Conservation (phyloP, 2,797 vertebrate genomes). For the Bovichtus variegatus region DNA sequence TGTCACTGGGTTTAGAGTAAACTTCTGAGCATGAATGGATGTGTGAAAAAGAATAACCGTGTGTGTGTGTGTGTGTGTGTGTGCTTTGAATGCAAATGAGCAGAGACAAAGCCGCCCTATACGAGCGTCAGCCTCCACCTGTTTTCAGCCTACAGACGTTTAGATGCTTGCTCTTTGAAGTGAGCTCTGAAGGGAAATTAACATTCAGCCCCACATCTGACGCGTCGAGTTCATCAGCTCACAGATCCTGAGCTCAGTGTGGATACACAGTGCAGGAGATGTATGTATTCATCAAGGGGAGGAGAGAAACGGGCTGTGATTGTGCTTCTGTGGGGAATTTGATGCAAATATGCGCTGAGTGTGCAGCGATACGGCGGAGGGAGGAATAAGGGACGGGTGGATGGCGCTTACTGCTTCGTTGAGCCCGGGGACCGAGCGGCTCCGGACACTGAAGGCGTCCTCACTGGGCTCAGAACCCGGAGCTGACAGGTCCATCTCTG, state of each 20-base stretch:
- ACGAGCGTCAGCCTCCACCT: constrained; percentile 64
- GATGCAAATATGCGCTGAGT: constrained; percentile 1
- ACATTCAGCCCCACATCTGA: constrained; percentile 59
- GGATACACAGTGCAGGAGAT: not conserved
- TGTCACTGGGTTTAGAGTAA: constrained; percentile 22
- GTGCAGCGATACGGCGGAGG: not conserved
- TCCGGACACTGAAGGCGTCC: constrained; percentile 87
- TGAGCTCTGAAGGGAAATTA: constrained; percentile 68
- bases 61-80: not conserved
- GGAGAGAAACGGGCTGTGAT: not conserved
- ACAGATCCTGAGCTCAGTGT: constrained; percentile 15
- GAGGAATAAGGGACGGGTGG: not conserved
- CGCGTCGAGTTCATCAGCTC: constrained; percentile 22
- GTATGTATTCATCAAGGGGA: not conserved
- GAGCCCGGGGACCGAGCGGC: constrained; percentile 92
- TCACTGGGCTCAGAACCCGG: constrained; percentile 87
- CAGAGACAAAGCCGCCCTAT: constrained; percentile 42
- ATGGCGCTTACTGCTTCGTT: constrained; percentile 88
- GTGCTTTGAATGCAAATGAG: constrained; percentile 51
- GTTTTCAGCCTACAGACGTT: constrained; percentile 64
- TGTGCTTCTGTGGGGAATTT: constrained; percentile 3
- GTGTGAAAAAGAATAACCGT: constrained; percentile 1
- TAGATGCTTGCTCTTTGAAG: constrained; percentile 73
- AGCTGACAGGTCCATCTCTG: constrained; percentile 92
- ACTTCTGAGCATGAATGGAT: constrained; percentile 32